phyloP scores from a whole-genome alignment of 2,888 invertebrate genomes.

The Steromphala cineraria region DNA sequence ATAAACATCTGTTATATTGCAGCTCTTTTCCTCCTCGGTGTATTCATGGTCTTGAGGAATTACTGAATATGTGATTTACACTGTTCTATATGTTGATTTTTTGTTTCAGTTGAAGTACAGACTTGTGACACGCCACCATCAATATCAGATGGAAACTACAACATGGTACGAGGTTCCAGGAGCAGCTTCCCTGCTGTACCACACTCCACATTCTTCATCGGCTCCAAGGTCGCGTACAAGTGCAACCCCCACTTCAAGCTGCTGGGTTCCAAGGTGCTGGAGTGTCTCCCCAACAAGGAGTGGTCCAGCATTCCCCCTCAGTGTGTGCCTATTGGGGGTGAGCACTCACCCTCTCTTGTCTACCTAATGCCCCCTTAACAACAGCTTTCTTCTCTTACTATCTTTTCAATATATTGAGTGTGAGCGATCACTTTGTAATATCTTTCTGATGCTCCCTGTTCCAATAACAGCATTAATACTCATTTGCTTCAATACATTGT shows the following conservation, averaged over 20 bases:
- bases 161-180: constrained; percentile 2
- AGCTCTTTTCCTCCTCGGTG: too few species aligned
- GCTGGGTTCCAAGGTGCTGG: constrained; percentile 85
- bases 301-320: constrained; percentile 43
- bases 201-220: constrained; percentile 42
- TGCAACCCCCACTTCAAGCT: constrained; percentile 89
- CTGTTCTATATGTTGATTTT: neutral
- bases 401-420: too few species aligned
- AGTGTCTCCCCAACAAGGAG: constrained; percentile 77
- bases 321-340: constrained; percentile 38
- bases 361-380: neutral
- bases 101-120: constrained; percentile 44
- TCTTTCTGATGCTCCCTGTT: too few species aligned
- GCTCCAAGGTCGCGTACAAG: constrained; percentile 81
- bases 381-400: neutral
- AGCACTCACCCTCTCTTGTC: neutral
- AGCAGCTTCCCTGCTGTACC: constrained; percentile 18
- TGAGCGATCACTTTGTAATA: too few species aligned
- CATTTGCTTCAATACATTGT: too few species aligned
- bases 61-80: too few species aligned
- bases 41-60: too few species aligned
- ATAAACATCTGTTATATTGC: too few species aligned
- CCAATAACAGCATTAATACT: too few species aligned
- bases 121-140: constrained; percentile 48
- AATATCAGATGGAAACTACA: constrained; percentile 55